Evolutionary conservation across 2,888 invertebrate genomes (phyloP).

Genomic region (Magallana nippona): DNA sequence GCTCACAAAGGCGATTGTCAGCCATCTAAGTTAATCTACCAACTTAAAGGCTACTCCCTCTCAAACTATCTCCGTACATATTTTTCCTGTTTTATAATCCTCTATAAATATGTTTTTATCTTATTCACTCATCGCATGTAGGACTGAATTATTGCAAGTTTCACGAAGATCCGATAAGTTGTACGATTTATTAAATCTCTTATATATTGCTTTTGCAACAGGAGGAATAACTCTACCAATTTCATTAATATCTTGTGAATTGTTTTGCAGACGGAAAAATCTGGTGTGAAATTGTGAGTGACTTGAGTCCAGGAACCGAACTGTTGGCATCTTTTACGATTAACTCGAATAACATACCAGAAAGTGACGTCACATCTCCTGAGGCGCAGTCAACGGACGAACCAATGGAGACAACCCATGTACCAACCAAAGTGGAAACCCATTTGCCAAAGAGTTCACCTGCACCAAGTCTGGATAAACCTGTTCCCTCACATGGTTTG

Average conservation of each 20-base stretch:
- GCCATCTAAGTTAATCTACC: background rate
- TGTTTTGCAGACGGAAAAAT: slow-evolving; percentile 66
- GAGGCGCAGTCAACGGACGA: background rate
- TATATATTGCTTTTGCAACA: background rate
- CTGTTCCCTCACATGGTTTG: slow-evolving; percentile 13
- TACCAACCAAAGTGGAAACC: background rate
- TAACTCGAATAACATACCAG: slow-evolving; percentile 36
- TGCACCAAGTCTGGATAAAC: background rate
- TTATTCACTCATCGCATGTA: slow-evolving; percentile 28
- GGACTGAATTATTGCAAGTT: slow-evolving; percentile 26
- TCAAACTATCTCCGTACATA: slow-evolving; percentile 31
- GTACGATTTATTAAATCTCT: background rate
- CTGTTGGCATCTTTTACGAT: slow-evolving; percentile 69
- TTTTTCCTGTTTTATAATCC: slow-evolving; percentile 33
- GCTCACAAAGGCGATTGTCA: slow-evolving; percentile 15
- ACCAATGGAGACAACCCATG: background rate
- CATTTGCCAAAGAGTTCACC: background rate
- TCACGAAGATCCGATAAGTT: slow-evolving; percentile 14
- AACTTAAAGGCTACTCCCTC: slow-evolving; percentile 29
- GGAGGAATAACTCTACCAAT: slow-evolving; percentile 22
- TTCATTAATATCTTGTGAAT: background rate
- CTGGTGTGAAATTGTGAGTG: slow-evolving; percentile 73
- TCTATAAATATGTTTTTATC: slow-evolving; percentile 17
- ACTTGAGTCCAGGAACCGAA: slow-evolving; percentile 69
- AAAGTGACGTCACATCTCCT: slow-evolving; percentile 7